A percentile compares a stretch with the other conserved stretches of the same genome.
phyloP scores from a whole-genome alignment of 1,140 invertebrate genomes.

The Pteromalus puparum region DNA sequence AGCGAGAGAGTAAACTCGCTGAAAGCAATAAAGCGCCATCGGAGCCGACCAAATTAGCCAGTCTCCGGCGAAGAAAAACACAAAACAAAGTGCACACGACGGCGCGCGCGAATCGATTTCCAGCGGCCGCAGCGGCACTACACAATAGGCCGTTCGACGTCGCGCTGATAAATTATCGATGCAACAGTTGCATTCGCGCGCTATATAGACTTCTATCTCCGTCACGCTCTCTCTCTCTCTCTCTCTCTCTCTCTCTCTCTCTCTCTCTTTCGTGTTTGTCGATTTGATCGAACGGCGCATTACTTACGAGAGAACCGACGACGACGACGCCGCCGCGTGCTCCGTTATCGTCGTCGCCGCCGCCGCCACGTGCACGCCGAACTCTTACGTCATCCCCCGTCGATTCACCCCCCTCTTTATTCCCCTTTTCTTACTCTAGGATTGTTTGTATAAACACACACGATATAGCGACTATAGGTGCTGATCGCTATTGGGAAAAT shows the following conservation, averaged over 20 bases:
- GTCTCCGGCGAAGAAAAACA: background rate
- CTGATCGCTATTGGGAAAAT: no score
- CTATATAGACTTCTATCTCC: constrained; percentile 25
- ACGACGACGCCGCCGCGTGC: constrained; percentile 23
- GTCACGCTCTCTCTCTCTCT: constrained; percentile 38
- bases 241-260: no score
- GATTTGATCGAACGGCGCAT: constrained; percentile 34
- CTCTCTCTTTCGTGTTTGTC: background rate
- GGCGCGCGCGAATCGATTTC: background rate
- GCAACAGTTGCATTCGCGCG: constrained; percentile 44
- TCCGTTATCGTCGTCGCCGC: constrained; percentile 31
- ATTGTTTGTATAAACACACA: no score
- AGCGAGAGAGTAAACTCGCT: background rate
- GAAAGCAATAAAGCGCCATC: background rate
- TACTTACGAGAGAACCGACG: background rate
- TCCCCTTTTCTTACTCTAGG: background rate
- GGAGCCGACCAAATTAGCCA: background rate
- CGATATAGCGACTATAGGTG: no score
- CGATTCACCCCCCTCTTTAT: constrained; percentile 46
- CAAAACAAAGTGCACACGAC: background rate
- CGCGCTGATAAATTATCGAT: constrained; percentile 45
- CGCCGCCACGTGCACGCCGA: constrained; percentile 40
- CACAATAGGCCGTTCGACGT: background rate
- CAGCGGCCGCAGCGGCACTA: background rate
- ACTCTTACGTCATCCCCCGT: constrained; percentile 40